Conservation (phyloP, 2,797 vertebrate species). For the Gallirallus australis region DNA sequence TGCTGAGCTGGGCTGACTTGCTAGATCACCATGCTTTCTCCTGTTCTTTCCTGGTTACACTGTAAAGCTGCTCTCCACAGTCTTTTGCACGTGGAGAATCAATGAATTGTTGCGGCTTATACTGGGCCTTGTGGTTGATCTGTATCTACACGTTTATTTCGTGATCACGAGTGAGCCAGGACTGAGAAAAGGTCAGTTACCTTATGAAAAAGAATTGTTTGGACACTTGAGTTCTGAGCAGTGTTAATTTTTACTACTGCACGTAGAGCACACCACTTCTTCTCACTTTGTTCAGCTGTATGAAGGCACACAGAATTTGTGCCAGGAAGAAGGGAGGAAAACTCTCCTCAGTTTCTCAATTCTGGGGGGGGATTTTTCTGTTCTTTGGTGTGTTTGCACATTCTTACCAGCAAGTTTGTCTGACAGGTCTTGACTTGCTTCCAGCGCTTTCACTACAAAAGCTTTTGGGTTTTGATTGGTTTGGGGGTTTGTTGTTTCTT, state of each 20-base stretch:
- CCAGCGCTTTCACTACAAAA: background rate
- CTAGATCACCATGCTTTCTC: accelerated
- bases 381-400: background rate
- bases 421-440: background rate
- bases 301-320: background rate
- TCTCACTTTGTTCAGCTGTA: background rate
- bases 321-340: background rate
- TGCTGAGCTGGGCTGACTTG: background rate
- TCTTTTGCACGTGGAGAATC: background rate
- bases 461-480: background rate
- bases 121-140: background rate
- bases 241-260: background rate
- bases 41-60: background rate
- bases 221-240: background rate
- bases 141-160: background rate
- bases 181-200: background rate
- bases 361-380: background rate
- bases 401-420: background rate
- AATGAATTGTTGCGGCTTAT: accelerated
- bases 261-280: background rate
- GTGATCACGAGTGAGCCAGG: background rate
- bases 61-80: background rate
- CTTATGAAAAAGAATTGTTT: background rate
- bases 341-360: background rate
- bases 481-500: too few species aligned